These are phyloP conservation scores for Gymnocephalus cernua DNA, from an alignment of 2,113 vertebrate genomes.

Conservation along the genomic window DNA sequence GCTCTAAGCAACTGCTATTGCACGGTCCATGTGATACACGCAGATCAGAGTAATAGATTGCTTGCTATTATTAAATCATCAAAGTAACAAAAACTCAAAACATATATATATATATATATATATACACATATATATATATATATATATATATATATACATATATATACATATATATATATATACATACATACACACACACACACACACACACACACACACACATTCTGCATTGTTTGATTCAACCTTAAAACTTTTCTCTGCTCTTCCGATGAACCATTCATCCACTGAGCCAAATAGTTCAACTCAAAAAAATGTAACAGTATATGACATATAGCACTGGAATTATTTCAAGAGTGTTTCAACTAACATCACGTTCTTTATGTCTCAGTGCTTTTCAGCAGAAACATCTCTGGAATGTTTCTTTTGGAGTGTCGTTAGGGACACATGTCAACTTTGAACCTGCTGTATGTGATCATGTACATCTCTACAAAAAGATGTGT, in stretches of 20 bases:
- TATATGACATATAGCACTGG: background rate
- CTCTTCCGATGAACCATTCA: background rate
- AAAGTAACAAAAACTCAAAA: no score
- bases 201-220: no score
- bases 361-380: background rate
- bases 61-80: no score
- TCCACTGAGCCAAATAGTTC: background rate
- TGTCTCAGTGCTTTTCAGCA: background rate
- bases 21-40: no score
- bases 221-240: background rate
- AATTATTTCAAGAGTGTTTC: background rate
- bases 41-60: no score
- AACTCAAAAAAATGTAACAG: background rate
- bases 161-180: no score
- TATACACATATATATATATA: no score
- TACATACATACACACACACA: no score
- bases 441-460: slow-evolving; percentile 9
- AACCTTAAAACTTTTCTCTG: background rate
- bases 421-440: slow-evolving; percentile 1
- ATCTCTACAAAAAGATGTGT: background rate
- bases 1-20: no score
- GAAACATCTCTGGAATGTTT: background rate
- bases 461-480: slow-evolving; percentile 11
- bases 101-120: no score
- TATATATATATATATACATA: no score